Evolutionary conservation across 1,140 invertebrate species (phyloP).

Genomic region (Plutomurus gul): DNA sequence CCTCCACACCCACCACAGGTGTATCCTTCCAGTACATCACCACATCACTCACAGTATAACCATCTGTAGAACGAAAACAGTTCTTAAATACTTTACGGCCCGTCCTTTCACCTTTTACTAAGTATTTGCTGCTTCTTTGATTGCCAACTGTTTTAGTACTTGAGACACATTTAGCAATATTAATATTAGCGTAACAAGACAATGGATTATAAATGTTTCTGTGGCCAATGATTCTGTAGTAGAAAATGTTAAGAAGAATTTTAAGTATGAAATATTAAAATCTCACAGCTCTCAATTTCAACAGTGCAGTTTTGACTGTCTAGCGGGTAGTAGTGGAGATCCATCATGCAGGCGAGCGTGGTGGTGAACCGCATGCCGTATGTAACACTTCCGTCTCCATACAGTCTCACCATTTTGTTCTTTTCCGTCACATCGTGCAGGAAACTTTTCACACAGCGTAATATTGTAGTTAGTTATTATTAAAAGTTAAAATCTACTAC

Average conservation of each 20-base stretch:
- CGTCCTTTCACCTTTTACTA: too few relatives aligned
- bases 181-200: too few relatives aligned
- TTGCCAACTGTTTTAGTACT: too few relatives aligned
- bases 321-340: conserved; percentile 97
- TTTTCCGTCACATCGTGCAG: conserved; percentile 97
- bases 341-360: conserved; percentile 98
- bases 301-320: conserved; percentile 92
- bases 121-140: too few relatives aligned
- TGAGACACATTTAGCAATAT: too few relatives aligned
- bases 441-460: conserved; percentile 72
- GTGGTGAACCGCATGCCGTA: conserved; percentile 99
- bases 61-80: conserved; percentile 69
- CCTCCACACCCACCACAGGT: conserved; percentile 88
- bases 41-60: conserved; percentile 93
- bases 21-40: conserved; percentile 93
- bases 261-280: background rate
- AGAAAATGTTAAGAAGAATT: background rate
- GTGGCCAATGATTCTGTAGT: background rate
- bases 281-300: conserved; percentile 98
- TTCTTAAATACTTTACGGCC: background rate
- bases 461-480: too few relatives aligned
- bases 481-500: too few relatives aligned
- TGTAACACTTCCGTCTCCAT: conserved; percentile 88
- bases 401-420: conserved; percentile 92
- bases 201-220: too few relatives aligned